Base-by-base conservation (phyloP, 2,888 invertebrate genomes). In the Punctoribates punctum region DNA sequence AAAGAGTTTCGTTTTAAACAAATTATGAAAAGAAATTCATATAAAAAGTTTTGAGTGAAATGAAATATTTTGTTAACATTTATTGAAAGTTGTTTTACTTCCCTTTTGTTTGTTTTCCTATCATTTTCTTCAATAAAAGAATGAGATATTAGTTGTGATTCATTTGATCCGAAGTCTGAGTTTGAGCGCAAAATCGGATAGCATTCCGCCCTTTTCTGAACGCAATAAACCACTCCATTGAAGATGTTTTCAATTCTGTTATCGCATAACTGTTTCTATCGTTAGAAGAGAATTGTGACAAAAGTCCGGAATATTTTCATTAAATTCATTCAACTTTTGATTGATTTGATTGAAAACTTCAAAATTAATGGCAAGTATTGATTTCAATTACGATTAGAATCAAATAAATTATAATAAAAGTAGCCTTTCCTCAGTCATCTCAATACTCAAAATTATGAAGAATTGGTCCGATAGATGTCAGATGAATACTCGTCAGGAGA, bases 151-250 rank as follows among this genome's bases (percentile, higher is more conserved):
- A 65, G 27, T 29, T 65, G 3, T 29, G 65, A 38, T n/a, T 17
- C 13, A 27, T 4, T 23, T 11, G 27, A 17, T 13, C 27, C 25
- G 20, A 23, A 65, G 11, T 54, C 54, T n/a, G 6, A 6, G n/a
- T 25, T 57, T 25, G 5, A 25, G 65, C 65, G 65, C 65, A 65
- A n/a, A 65, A 65, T 65, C 65, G 65, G 25, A 25, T 20, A 13
- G 20, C 65, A 65, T 29, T 65, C 65, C 65, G 65, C 65, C 65
- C 65, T 65, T 65, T 65, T 34, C 34, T 65, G 27, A 65, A 65
- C 34, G 34, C 38, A 65, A 57, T 62, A 62, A 34, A 65, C 65
- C 65, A 65, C n/a, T 65, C 29, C 27, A 65, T 29, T 25, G 57
- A 25, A 57, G 23, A 57, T 57, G 20, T 57, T 23, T n/a, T 29